A percentile compares a stretch with the other conserved stretches of the same genome.
Evolutionary conservation across 2,797 vertebrate species (phyloP).

Genomic region (Micromesistius poutassou): DNA sequence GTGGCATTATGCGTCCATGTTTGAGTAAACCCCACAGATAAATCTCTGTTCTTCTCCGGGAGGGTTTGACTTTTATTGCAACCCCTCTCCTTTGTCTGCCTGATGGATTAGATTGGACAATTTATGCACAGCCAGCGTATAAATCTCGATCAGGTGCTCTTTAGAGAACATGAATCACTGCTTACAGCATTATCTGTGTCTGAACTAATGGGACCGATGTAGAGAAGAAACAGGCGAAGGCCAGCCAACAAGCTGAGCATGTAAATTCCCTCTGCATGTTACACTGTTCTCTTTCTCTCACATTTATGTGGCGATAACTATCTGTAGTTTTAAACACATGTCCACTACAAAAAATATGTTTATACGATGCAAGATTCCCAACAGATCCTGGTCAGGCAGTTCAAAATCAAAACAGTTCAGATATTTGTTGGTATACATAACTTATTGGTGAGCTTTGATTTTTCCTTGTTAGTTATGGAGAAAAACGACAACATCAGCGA

Average conservation of each 20-base stretch:
- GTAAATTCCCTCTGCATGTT: neutral
- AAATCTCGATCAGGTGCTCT: constrained; percentile 60
- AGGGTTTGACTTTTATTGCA: constrained; percentile 61
- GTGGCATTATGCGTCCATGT: constrained; percentile 38
- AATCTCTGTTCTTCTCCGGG: constrained; percentile 55
- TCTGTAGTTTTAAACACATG: neutral
- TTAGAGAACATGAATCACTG: constrained; percentile 56
- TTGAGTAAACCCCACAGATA: constrained; percentile 59
- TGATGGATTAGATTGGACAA: constrained; percentile 59
- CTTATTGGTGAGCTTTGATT: constrained; percentile 16
- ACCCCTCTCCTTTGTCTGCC: constrained; percentile 54
- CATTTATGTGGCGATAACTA: neutral
- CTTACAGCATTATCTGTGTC: constrained; percentile 38
- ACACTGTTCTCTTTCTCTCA: neutral
- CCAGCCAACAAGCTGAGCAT: constrained; percentile 1
- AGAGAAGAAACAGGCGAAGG: constrained; percentile 17
- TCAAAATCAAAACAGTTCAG: neutral
- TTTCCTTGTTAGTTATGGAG: constrained; percentile 25
- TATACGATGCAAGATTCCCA: neutral
- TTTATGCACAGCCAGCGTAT: constrained; percentile 63
- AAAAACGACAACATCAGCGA: constrained; percentile 20
- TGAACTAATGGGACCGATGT: constrained; percentile 28
- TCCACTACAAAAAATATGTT: constrained; percentile 16
- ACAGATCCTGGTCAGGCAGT: neutral
- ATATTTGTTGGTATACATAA: constrained; percentile 17